Conservation (phyloP, 2,888 invertebrate species). For the Folsomia candida region DNA sequence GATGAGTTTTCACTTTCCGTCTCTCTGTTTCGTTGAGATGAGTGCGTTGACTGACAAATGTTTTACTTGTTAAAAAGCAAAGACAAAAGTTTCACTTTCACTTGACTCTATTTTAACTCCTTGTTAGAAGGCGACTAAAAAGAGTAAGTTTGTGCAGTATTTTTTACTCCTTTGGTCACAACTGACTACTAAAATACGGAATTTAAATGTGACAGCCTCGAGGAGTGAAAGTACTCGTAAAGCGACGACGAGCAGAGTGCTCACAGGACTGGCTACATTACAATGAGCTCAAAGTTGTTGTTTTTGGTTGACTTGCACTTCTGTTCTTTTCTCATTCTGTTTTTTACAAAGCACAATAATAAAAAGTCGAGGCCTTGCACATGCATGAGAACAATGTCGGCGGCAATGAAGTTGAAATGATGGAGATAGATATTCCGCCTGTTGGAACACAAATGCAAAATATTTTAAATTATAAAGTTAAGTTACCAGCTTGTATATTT, state of each 20-base stretch:
- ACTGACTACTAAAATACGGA: too few species aligned
- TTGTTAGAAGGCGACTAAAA: not conserved
- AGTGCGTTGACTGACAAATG: constrained; percentile 13
- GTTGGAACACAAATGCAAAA: not conserved
- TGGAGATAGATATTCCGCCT: not conserved
- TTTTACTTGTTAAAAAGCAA: constrained; percentile 1
- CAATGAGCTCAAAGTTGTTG: not conserved
- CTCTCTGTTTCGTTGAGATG: not conserved
- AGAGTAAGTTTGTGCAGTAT: not conserved
- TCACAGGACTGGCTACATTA: not conserved
- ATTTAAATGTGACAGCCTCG: too few species aligned
- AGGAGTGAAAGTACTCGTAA: not conserved
- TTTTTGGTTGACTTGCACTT: not conserved
- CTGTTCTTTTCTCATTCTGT: not conserved
- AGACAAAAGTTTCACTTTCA: not conserved
- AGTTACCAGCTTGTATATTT: not conserved
- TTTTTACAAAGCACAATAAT: constrained; percentile 5
- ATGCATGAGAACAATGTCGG: constrained; percentile 3
- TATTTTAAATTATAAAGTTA: not conserved
- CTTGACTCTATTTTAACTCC: not conserved
- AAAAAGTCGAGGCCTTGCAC: constrained; percentile 10
- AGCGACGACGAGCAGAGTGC: not conserved
- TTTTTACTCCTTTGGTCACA: too few species aligned
- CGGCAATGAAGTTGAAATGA: not conserved
- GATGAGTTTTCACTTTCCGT: not conserved